A percentile compares a stretch with the other conserved stretches of the same genome.
Conservation (phyloP, 1,140 invertebrate species). For the Whitmania pigra region DNA sequence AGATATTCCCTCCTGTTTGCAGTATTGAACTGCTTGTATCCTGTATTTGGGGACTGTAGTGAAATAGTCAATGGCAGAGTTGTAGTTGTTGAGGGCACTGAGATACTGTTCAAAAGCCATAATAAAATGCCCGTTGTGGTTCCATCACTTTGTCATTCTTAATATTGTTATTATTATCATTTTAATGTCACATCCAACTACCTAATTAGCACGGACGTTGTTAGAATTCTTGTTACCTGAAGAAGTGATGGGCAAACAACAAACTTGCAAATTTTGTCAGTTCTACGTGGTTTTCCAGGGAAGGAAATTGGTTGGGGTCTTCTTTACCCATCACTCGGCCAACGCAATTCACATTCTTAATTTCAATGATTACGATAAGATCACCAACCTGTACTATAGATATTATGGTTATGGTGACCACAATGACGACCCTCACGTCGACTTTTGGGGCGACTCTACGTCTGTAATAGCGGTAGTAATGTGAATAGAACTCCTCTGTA, state of each 20-base stretch:
- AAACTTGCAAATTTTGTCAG: no score
- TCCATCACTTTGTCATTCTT: background rate
- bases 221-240: background rate
- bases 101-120: slow-evolving; percentile 42
- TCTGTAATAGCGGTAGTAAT: slow-evolving; percentile 80
- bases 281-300: no score
- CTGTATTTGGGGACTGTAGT: slow-evolving; percentile 74
- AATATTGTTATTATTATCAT: no score
- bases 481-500: slow-evolving; percentile 64
- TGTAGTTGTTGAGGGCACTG: slow-evolving; percentile 50
- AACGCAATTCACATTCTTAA: no score
- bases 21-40: slow-evolving; percentile 61
- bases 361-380: no score
- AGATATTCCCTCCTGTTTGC: slow-evolving; percentile 57
- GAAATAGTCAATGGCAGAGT: slow-evolving; percentile 71
- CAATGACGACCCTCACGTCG: slow-evolving; percentile 71
- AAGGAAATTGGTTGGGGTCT: no score
- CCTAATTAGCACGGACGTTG: background rate
- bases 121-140: background rate
- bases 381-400: slow-evolving; percentile 58
- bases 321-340: no score
- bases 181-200: background rate
- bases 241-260: no score
- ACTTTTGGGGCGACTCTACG: slow-evolving; percentile 72
- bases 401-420: slow-evolving; percentile 67